Conservation (phyloP, 2,113 vertebrate species). For the Pseudorhombus dupliciocellatus region DNA sequence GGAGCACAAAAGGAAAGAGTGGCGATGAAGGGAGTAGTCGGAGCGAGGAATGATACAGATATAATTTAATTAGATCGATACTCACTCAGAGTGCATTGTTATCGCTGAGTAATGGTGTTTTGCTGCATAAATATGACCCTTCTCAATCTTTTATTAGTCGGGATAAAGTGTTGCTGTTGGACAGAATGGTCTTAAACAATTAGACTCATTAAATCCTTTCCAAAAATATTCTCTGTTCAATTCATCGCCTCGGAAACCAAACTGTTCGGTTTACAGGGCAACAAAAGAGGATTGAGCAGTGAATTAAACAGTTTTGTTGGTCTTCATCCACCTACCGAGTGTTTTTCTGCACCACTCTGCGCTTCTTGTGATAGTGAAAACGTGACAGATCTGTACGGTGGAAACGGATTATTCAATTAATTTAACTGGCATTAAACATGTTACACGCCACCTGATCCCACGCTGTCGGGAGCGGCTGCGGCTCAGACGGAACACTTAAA, state of each 20-base stretch:
- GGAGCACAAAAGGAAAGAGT: not conserved
- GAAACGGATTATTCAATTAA: conserved; percentile 40
- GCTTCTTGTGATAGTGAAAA: conserved; percentile 16
- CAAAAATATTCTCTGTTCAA: not conserved
- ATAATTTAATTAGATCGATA: conserved; percentile 5
- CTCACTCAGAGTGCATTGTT: not conserved
- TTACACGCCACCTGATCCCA: conserved; percentile 30
- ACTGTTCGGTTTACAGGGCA: not conserved
- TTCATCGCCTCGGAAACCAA: not conserved
- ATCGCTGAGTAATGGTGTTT: not conserved
- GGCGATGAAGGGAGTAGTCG: not conserved
- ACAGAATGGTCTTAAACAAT: not conserved
- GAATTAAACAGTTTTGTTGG: not conserved
- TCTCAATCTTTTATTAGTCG: not conserved
- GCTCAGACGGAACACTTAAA: conserved; percentile 50
- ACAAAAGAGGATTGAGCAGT: not conserved
- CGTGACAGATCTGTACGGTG: conserved; percentile 13
- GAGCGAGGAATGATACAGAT: not conserved
- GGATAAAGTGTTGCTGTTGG: not conserved
- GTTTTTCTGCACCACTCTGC: not conserved
- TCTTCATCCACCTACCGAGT: conserved; percentile 1
- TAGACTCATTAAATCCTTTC: not conserved
- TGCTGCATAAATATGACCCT: not conserved
- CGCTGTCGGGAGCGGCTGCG: conserved; percentile 21
- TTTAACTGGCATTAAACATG: conserved; percentile 33